Evolutionary conservation across 2,888 invertebrate species (phyloP), one percentile per base, ranked within the genome.

Genomic region (Drosophila borealis): DNA sequence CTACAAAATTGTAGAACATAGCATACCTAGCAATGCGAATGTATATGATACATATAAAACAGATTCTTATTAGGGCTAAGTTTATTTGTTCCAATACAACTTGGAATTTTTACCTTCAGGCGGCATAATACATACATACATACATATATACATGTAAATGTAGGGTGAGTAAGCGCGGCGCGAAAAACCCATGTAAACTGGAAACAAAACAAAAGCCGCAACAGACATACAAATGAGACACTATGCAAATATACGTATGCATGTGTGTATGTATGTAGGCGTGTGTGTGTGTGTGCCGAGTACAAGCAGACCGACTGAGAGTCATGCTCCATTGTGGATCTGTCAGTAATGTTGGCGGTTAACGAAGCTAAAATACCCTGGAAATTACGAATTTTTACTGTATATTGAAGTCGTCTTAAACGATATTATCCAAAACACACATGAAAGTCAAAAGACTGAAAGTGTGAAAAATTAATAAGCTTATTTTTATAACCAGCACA

Each of bases 91-190:
- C 8, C 4, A 17, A 11, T 14, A 34, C 21, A 25, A 8, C 14
- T 25, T 21, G 17, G 13, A 56, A 6, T 29, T 36, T 36, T n/a
- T 8, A 14, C 21, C 13, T 25, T 49, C 4, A 29, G 8, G 29
- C 29, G 29, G 29, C 29, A 46, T 25, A 37, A 36, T 45, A 25
- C 4, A n/a, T 25, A 36, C 14, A 33, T 19, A 25, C 17, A 17
- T 17, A 34, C 21, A 5, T 36, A 25, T 19, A 33, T 29, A 8
- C 8, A 29, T 29, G 29, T 25, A 25, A 3, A 25, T 25, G 21
- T 46, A 13, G 11, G 65, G 34, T 71, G 73, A 72, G 60, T 66
- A 51, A 60, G 39, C 50, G 33, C 29, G 37, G n/a, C 50, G 37
- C 33, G 21, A 50, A 53, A 57, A 67, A n/a, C 39, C n/a, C 39